Base-by-base conservation (phyloP, 2,113 vertebrate genomes). In the Casuarius casuarius region DNA sequence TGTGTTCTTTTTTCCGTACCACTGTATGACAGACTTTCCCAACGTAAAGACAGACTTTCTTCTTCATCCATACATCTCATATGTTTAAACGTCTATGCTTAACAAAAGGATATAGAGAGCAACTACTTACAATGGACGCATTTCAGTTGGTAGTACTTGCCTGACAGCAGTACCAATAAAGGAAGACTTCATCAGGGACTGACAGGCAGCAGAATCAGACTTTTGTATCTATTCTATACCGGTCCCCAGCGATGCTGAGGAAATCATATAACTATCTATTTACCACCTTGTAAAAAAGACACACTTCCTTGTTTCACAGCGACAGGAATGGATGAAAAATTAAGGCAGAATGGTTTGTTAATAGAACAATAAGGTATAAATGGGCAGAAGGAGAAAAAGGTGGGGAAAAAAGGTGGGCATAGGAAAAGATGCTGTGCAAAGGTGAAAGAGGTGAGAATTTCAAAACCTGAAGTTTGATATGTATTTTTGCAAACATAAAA, bases 351-450 rank as follows among this genome's bases (percentile, higher is more conserved):
- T 4, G 9, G 71, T 31, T 79, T 26, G 7, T 35, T 71, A 81
- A 21, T 2, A 67, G 33, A 38, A 52, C 1, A 74, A 7, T 6
- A 56, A 83, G 7, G 8, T 12, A 26, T 46, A 35, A 80, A 79
- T 29, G 4, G 31, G 18, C 6, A 95, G 89, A 68, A 6, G 12
- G 29, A 93, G 22, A 52, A 63, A 90, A 48, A 7, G 18, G 31
- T 0, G 0, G 2, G 19, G 65, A 23, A 23, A 54, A 10, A 28
- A 91, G 35, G 33, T 3, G 3, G 18, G 33, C 20, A 29, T 0
- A 3, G 51, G 63, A 75, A 58, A 70, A 49, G 25, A 19, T 7
- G 12, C 40, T 12, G 21, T 2, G 23, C 22, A 18, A 8, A 61
- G 67, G 7, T 0, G 15, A 85, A 26, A 78, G 28, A 49, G 21